Conservation (phyloP, 2,888 invertebrate genomes). For the Tortricodes alternella region DNA sequence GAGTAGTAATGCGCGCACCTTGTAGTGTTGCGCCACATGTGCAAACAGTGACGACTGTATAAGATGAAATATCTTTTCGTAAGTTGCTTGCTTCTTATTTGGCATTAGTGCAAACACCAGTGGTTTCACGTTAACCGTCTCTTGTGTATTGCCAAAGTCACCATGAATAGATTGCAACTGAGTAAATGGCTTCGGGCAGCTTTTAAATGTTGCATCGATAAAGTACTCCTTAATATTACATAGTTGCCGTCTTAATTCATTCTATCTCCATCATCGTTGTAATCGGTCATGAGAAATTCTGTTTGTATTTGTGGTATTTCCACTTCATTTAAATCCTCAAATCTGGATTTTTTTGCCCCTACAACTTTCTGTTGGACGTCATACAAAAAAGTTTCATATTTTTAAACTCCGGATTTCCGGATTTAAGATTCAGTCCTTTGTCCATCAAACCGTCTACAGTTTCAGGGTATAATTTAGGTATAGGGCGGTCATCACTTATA, state of each 20-base stretch:
- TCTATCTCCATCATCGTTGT: background rate
- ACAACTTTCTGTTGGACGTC: constrained; percentile 9
- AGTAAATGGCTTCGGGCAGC: constrained; percentile 20
- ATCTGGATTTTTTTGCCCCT: constrained; percentile 1
- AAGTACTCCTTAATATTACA: constrained; percentile 7
- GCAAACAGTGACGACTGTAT: too few species aligned
- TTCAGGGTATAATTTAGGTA: background rate
- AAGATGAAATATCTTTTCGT: background rate
- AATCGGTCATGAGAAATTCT: constrained; percentile 3
- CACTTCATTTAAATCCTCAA: constrained; percentile 6
- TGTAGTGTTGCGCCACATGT: too few species aligned
- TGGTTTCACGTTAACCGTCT: constrained; percentile 15
- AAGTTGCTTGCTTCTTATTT: constrained; percentile 21
- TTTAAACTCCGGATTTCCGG: constrained; percentile 8
- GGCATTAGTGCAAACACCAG: constrained; percentile 20
- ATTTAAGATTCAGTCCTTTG: constrained; percentile 8
- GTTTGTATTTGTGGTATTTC: background rate
- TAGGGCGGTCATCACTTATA: constrained; percentile 1
- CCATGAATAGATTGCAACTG: constrained; percentile 18
- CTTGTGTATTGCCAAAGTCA: constrained; percentile 21
- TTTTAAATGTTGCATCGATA: constrained; percentile 18
- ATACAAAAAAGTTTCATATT: constrained; percentile 10
- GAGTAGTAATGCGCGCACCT: too few species aligned
- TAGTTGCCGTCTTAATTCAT: constrained; percentile 10
- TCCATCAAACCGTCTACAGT: constrained; percentile 16